Evolutionary conservation across 2,888 invertebrate genomes (phyloP).

Genomic region (Lasioglossum morio): DNA sequence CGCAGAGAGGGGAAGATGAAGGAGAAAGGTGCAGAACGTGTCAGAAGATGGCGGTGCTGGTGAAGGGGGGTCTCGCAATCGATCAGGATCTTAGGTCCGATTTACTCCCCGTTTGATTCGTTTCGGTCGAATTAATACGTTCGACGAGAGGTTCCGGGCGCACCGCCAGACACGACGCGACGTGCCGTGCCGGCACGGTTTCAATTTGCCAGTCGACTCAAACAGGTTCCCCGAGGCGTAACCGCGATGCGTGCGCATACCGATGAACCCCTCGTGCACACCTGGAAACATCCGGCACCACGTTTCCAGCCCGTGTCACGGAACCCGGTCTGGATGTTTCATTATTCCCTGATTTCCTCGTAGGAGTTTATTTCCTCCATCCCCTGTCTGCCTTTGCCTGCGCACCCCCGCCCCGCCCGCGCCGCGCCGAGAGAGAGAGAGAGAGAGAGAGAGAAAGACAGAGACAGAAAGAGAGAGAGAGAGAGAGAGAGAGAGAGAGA

Average conservation of each 20-base stretch:
- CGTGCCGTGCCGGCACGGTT: conserved; percentile 63
- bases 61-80: neutral
- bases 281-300: conserved; percentile 51
- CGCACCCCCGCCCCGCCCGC: neutral
- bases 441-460: too few relatives aligned
- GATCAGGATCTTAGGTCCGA: neutral
- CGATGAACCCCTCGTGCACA: conserved; percentile 42
- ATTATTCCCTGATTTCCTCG: conserved; percentile 49
- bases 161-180: conserved; percentile 60
- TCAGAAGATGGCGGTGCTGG: neutral
- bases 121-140: conserved; percentile 73
- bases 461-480: too few relatives aligned
- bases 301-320: conserved; percentile 14
- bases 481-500: neutral
- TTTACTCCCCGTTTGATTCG: conserved; percentile 43
- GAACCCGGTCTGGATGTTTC: conserved; percentile 30
- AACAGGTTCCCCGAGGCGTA: conserved; percentile 76
- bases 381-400: conserved; percentile 1
- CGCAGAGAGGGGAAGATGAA: neutral
- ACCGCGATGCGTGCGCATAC: conserved; percentile 55
- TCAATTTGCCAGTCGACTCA: conserved; percentile 78
- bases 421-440: neutral
- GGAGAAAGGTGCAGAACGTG: neutral
- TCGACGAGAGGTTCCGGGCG: conserved; percentile 70
- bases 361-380: conserved; percentile 38